Evolutionary conservation across 2,797 vertebrate genomes (phyloP).

Genomic region (Sylvilagus floridanus): DNA sequence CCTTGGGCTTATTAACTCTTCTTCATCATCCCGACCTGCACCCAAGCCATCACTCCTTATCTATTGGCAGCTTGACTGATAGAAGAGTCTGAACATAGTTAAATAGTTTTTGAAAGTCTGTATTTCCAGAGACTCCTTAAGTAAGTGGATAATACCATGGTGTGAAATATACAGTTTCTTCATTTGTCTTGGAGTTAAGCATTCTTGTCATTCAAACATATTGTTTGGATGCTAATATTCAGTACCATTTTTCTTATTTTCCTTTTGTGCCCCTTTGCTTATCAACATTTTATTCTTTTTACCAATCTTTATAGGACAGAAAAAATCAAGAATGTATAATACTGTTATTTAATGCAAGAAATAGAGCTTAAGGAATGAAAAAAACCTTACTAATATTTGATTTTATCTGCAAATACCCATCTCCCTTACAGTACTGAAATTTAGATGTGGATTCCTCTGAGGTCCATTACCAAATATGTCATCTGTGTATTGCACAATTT

Average conservation of each 20-base stretch:
- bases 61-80: background rate
- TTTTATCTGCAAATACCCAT: background rate
- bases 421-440: background rate
- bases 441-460: background rate
- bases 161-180: background rate
- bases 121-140: background rate
- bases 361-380: background rate
- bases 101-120: background rate
- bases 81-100: background rate
- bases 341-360: background rate
- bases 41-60: background rate
- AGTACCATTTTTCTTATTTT: background rate
- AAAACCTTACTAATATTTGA: background rate
- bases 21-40: background rate
- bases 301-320: background rate
- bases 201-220: background rate
- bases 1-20: background rate
- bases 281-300: background rate
- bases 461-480: background rate
- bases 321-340: background rate
- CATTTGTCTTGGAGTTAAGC: background rate
- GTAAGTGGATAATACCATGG: background rate
- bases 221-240: background rate
- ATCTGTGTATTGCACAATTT: slow-evolving; percentile 10
- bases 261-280: background rate